Conservation (phyloP, 2,797 vertebrate species). For the Melanitta fusca region DNA sequence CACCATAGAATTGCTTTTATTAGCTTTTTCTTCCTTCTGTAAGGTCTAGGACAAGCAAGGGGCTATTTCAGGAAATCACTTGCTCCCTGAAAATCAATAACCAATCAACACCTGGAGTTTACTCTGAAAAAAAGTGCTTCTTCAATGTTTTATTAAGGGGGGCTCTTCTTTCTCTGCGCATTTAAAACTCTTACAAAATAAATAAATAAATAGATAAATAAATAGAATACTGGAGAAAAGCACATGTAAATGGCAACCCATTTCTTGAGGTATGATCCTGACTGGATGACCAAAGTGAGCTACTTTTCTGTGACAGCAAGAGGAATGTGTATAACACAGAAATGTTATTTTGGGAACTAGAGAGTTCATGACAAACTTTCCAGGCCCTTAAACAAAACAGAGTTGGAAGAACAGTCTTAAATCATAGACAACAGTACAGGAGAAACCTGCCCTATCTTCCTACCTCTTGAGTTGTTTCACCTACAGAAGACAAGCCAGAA, state of each 20-base stretch:
- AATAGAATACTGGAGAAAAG: not conserved
- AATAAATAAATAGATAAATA: not conserved
- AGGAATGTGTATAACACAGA: not conserved
- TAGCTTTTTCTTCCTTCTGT: not conserved
- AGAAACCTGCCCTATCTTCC: not conserved
- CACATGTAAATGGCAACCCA: not conserved
- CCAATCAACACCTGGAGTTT: slow-evolving; percentile 42
- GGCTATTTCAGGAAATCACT: slow-evolving; percentile 2
- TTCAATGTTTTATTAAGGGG: not conserved
- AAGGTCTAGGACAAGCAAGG: not conserved
- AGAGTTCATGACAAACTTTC: not conserved
- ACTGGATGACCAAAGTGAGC: not conserved
- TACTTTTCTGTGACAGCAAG: not conserved
- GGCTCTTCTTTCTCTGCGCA: not conserved
- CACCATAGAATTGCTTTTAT: not conserved
- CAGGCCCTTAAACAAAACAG: not conserved
- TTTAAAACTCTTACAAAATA: slow-evolving; percentile 12
- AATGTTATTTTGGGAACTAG: not conserved
- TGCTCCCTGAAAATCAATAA: slow-evolving; percentile 59
- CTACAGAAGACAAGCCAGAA: not conserved
- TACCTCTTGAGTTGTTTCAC: not conserved
- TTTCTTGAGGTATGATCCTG: not conserved
- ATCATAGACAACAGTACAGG: not conserved
- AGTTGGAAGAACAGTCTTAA: not conserved
- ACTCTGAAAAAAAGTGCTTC: slow-evolving; percentile 10